Base-by-base conservation (phyloP, 2,113 vertebrate genomes). In the Tretioscincus oriximinensis region DNA sequence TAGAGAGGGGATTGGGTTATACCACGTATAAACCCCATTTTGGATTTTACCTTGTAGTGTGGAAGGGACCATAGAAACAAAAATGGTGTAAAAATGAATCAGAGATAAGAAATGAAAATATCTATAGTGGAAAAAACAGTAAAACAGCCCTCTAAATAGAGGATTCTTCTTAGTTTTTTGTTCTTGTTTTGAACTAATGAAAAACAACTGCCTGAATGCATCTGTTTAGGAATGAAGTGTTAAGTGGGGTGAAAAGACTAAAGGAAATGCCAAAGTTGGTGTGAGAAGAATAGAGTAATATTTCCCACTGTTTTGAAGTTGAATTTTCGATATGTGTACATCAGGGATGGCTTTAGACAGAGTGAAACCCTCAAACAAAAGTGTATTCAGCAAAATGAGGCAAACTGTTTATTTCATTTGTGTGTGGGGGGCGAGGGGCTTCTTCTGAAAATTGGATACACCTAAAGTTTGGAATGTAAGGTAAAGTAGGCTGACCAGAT, bases 211-310 rank as follows among this genome's bases (percentile, higher is more conserved):
- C 45, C 9, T 29, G 64, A 73, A 26, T 24, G 65, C 65, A 81
- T 69, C 51, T 81, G 65, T 75, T 81, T 68, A 61, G 72, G 69
- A 81, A 81, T 68, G 51, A 81, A 75, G 51, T 81, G 80, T 60
- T 81, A 68, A 68, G 65, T 67, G 29, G 60, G 64, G 79, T 81
- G 63, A 81, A 81, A 81, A 60, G 64, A 81, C 51, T 45, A 61
- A 47, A 76, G 51, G 49, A 76, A 81, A 76, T 81, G 72, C 80
- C 73, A 81, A n/a, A 58, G 24, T 68, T 75, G 64, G 72, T 75
- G 64, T 68, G 72, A 81, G 80, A 75, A 81, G 24, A 60, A 22
- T 68, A 58, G 65, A 68, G 51, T 26, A 28, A 65, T 60, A 54
- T 74, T 81, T 74, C 71, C 71, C 71, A 81, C 63, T 58, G 60